These are phyloP conservation scores for Phrynosoma blainvillii DNA, from an alignment of 2,113 vertebrate genomes.

Conservation along the genomic window DNA sequence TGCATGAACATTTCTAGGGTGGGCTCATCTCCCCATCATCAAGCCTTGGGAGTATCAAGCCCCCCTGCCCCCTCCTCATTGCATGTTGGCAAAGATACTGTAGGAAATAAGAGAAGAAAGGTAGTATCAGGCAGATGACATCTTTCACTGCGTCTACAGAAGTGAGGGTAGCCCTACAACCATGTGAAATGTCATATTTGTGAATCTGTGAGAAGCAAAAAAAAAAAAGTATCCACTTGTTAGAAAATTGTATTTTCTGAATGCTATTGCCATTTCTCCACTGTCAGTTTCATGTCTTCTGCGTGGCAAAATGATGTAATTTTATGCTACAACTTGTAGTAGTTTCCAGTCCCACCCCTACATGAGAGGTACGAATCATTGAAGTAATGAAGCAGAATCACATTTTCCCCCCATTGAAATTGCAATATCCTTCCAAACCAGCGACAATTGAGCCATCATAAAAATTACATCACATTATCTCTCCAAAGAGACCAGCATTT, in stretches of 20 bases:
- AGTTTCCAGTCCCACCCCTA: slow-evolving; percentile 73
- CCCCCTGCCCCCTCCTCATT: too few species aligned
- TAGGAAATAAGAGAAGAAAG: not conserved
- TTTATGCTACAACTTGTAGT: slow-evolving; percentile 67
- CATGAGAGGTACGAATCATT: slow-evolving; percentile 64
- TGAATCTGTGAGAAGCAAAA: not conserved
- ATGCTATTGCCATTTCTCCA: slow-evolving; percentile 48
- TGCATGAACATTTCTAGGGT: too few species aligned
- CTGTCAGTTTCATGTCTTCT: slow-evolving; percentile 60
- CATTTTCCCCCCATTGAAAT: slow-evolving; percentile 73
- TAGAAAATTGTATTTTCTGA: slow-evolving; percentile 38
- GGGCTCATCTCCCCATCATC: too few species aligned
- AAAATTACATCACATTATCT: slow-evolving; percentile 70
- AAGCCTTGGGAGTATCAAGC: too few species aligned
- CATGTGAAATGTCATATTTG: too few species aligned
- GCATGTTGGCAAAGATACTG: not conserved
- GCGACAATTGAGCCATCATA: slow-evolving; percentile 76
- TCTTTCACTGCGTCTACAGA: not conserved
- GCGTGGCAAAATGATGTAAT: slow-evolving; percentile 77
- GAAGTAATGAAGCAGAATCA: slow-evolving; percentile 57
- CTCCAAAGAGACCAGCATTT: slow-evolving; percentile 55
- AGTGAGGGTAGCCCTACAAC: not conserved
- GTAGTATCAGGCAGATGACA: not conserved
- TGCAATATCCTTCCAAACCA: slow-evolving; percentile 64
- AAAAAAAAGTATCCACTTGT: slow-evolving; percentile 16